Percentiles rank a stretch among this genome's conserved stretches.
These are phyloP conservation scores for Caenorhabditis doughertyi DNA, from an alignment of 2,888 invertebrate species.

Conservation along the genomic window DNA sequence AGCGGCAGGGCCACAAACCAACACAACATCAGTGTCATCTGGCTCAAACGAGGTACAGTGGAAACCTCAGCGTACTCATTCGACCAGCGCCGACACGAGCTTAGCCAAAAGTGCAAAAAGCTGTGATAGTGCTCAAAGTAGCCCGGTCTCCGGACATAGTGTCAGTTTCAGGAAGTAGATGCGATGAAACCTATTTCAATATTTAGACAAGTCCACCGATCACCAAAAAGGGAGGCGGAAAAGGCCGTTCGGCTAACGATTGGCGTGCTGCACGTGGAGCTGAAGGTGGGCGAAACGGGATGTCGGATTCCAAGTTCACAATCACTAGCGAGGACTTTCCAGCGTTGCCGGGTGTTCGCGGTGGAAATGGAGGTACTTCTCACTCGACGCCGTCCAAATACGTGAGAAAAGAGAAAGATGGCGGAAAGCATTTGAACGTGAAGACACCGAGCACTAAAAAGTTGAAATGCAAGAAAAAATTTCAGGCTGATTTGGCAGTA, in stretches of 20 bases:
- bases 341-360: constrained; percentile 42
- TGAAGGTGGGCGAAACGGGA: constrained; percentile 18
- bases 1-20: constrained; percentile 13
- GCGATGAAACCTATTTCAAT: neutral
- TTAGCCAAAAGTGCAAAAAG: constrained; percentile 31
- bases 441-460: neutral
- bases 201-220: constrained; percentile 31
- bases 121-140: constrained; percentile 40
- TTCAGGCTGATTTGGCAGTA: constrained; percentile 23
- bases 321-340: constrained; percentile 63
- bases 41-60: constrained; percentile 34
- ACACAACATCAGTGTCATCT: constrained; percentile 30
- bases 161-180: neutral
- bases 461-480: neutral
- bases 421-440: neutral
- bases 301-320: constrained; percentile 41
- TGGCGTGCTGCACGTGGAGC: constrained; percentile 47
- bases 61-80: constrained; percentile 33
- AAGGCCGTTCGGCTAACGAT: constrained; percentile 35
- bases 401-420: constrained; percentile 21
- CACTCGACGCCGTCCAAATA: constrained; percentile 29
- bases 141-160: constrained; percentile 35
- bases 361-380: constrained; percentile 13
- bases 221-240: constrained; percentile 23
- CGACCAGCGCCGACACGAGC: constrained; percentile 28